A percentile compares a stretch with the other conserved stretches of the same genome.
Conservation (phyloP, 92 coral and sea anemone species). For the Parazoanthus atlanticus region DNA sequence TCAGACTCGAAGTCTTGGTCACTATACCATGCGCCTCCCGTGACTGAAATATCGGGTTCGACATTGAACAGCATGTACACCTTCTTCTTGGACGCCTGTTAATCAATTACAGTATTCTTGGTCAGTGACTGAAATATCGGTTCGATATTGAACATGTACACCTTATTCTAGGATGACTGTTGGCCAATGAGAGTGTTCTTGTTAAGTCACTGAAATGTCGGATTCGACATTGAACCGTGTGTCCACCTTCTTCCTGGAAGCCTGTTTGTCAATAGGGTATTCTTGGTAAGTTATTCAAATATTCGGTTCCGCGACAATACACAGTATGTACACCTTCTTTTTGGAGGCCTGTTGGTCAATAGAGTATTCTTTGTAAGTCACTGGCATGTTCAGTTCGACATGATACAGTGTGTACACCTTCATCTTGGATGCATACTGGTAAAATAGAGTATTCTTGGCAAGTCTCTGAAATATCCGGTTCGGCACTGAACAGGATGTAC, state of each 20-base stretch:
- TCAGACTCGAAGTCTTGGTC: conserved; percentile 99
- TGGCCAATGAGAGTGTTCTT: neutral
- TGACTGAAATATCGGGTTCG: conserved; percentile 93
- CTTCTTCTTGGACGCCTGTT: conserved; percentile 94
- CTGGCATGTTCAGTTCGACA: too few relatives aligned
- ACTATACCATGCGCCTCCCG: conserved; percentile 99
- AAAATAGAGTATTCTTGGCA: too few relatives aligned
- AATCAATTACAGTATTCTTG: neutral
- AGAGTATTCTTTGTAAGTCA: too few relatives aligned
- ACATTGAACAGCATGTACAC: conserved; percentile 96
- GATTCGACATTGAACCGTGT: conserved; percentile 83
- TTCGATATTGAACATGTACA: conserved; percentile 79
- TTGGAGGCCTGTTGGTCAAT: too few relatives aligned
- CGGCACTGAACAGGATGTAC: conserved; percentile 55
- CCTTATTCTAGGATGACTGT: conserved; percentile 86
- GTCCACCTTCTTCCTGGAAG: too few relatives aligned
- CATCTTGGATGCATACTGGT: too few relatives aligned
- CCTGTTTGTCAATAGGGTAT: too few relatives aligned
- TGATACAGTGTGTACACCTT: too few relatives aligned
- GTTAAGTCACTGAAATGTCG: conserved; percentile 52
- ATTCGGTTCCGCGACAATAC: conserved; percentile 82
- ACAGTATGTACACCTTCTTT: conserved; percentile 94
- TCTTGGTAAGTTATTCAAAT: too few relatives aligned
- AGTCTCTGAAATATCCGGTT: conserved; percentile 87
- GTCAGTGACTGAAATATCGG: conserved; percentile 60